Evolutionary conservation across 1,140 invertebrate species (phyloP), one percentile per base, ranked within the genome.

Genomic region (Trachymyrmex septentrionalis): DNA sequence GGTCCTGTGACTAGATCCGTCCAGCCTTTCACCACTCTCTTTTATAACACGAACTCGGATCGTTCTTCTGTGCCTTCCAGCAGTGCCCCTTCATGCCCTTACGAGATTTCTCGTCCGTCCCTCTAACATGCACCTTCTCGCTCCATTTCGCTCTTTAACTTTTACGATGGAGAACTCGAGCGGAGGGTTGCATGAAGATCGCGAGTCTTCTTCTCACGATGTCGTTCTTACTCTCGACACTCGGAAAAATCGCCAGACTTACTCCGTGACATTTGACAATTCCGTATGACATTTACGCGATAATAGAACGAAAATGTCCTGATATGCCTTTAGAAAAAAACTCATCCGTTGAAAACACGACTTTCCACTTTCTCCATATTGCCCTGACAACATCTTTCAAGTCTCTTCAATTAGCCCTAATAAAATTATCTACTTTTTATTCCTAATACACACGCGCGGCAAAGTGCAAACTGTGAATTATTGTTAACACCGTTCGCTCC

Each of bases 111-210:
- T 67, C 24, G 34, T 48, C 48, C 34, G 55, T 86, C 27, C 38
- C 53, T 82, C 55, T 61, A 81, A 16, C 24, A 21, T 78, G 48
- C 34, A 44, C 21, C 63, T 64, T 66, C 27, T 59, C 75, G 82
- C 82, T 53, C 75, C 80, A 73, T 76, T 86, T 88, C 84, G 63
- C 73, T 86, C 66, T 88, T 85, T 78, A 59, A 85, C 87, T 78
- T 72, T 86, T 72, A 85, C 66, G 77, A 87, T 53, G 67, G 6
- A 81, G 53, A 78, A 34, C 27, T 38, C 21, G n/a, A 19, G 50
- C 44, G 53, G 14, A 75, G 66, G 30, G 38, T 81, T 50, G 66
- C 76, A 87, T 73, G 59, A 81, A 71, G 75, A 30, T 44, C 30
- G 24, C 53, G 27, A 71, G 50, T 57, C 59, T 71, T 27, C 14